A percentile compares a stretch with the other conserved stretches of the same genome.
Conservation (phyloP, 2,888 invertebrate genomes). For the Linyphia triangularis region DNA sequence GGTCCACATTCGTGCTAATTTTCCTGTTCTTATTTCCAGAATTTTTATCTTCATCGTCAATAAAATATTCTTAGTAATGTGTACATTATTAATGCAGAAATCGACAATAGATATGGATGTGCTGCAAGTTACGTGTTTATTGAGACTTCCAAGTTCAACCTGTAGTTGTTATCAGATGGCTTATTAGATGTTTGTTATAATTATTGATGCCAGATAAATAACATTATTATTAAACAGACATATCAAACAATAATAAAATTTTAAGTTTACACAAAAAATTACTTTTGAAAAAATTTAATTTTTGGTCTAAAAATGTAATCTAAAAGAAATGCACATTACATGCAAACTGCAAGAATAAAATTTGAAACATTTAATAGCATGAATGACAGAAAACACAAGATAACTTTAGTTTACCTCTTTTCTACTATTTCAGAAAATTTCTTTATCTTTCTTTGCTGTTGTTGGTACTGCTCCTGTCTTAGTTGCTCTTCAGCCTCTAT, state of each 20-base stretch:
- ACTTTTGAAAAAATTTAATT: background rate
- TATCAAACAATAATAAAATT: background rate
- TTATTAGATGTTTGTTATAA: too few species aligned
- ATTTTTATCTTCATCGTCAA: too few species aligned
- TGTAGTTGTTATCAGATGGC: too few species aligned
- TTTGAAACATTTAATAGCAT: background rate
- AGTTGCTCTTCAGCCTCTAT: conserved; percentile 72
- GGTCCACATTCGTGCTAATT: too few species aligned
- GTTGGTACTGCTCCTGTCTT: conserved; percentile 49
- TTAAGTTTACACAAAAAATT: background rate
- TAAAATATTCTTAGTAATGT: too few species aligned
- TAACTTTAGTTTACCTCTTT: conserved; percentile 80
- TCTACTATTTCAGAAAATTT: conserved; percentile 97
- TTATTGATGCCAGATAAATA: too few species aligned
- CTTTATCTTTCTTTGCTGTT: conserved; percentile 85
- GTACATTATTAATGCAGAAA: too few species aligned
- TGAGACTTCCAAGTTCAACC: too few species aligned
- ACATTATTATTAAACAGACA: too few species aligned
- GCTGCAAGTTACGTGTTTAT: too few species aligned
- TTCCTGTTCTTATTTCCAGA: too few species aligned
- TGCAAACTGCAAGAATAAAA: background rate
- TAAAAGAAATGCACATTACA: background rate
- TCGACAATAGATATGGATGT: too few species aligned
- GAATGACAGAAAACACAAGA: background rate
- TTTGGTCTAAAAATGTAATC: background rate